Base-by-base conservation (phyloP, 2,888 invertebrate species). In the Theristus sp. region DNA sequence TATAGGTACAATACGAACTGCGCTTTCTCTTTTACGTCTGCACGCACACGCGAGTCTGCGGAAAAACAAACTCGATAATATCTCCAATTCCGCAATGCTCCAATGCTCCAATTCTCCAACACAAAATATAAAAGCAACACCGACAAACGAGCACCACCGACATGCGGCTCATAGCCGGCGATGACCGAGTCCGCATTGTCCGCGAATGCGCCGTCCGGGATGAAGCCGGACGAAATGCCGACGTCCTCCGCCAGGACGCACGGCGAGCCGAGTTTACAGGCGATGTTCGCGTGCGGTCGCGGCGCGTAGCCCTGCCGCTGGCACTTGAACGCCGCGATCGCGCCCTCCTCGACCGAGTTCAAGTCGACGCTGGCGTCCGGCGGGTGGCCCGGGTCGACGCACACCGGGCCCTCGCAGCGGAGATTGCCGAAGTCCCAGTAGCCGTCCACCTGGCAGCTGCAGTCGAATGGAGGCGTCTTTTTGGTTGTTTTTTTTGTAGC, bases 351-450 rank as follows among this genome's bases (percentile, higher is more conserved):
- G 64, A 80, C 81, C 54, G 79, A 80, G n/a, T 73, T 71, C 54
- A 91, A 82, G 49, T 86, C 76, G 78, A 93, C 91, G 65, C 82
- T 80, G 27, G 93, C 93, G 76, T 93, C 93, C 63, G 87, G 85
- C 0, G 93, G 93, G 69, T 89, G 82, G 1, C 91, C 89, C 0
- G 93, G 93, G 76, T 94, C 93, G 74, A 88, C 87, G 74, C 93
- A 93, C 1, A 93, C 91, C 1, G 93, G 93, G 74, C 75, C 94
- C 79, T 93, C 91, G 72, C 96, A 96, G 60, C 89, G 80, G 58
- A 96, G 79, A 73, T 90, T 89, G 30, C 94, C 94, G 74, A 94
- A 91, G 78, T 94, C 94, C 96, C 96, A 96, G 63, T 87, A 84
- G 1, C 89, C 89, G 71, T 89, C 89, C 0, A 84, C 84, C 77